phyloP scores from a whole-genome alignment of 2,888 invertebrate genomes.

The Fabriciana adippe region DNA sequence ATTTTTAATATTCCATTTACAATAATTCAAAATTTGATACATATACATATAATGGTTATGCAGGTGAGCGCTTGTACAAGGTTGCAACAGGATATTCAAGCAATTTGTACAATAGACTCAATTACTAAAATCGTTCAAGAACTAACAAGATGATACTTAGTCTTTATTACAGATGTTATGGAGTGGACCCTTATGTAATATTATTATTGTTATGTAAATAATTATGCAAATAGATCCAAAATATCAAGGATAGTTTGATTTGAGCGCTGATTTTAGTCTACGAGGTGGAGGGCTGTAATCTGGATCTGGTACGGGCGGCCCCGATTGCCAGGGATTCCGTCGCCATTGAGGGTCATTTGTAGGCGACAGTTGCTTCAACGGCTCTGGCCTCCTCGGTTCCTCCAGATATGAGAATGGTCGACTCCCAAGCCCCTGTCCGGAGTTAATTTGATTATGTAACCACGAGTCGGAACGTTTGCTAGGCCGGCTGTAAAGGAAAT shows the following conservation, averaged over 20 bases:
- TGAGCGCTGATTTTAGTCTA: conserved; percentile 68
- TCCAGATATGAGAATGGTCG: conserved; percentile 67
- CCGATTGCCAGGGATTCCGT: conserved; percentile 51
- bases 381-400: conserved; percentile 51
- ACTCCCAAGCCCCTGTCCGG: conserved; percentile 37
- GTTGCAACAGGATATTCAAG: conserved; percentile 2
- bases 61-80: not conserved
- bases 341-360: conserved; percentile 50
- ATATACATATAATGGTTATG: not conserved
- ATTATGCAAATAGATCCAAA: not conserved
- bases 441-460: conserved; percentile 48
- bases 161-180: not conserved
- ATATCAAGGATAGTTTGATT: conserved; percentile 51
- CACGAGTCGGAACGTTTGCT: conserved; percentile 57
- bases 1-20: not conserved
- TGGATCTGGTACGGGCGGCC: conserved; percentile 59
- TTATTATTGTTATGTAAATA: not conserved
- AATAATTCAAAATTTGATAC: not conserved
- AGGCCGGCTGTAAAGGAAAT: conserved; percentile 3
- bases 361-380: conserved; percentile 44
- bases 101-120: conserved; percentile 9
- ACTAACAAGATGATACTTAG: not conserved
- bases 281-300: conserved; percentile 66
- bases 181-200: not conserved
- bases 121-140: conserved; percentile 10